These are phyloP conservation scores for Neoaliturus tenellus DNA, from an alignment of 2,888 invertebrate species.

Conservation along the genomic window DNA sequence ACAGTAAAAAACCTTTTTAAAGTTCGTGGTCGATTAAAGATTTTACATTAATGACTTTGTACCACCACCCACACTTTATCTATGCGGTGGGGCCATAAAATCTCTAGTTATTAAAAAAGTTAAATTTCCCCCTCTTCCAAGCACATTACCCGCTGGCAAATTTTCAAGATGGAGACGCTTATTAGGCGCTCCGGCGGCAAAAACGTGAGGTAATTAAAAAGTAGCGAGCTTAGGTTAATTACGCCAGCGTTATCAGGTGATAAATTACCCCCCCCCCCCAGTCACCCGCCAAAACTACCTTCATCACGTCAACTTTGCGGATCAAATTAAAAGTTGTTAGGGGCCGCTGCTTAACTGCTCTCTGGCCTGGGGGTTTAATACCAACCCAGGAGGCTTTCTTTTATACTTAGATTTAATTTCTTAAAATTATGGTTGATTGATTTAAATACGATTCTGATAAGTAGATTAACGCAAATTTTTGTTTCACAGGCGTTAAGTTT, in stretches of 20 bases:
- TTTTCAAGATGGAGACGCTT: constrained; percentile 46
- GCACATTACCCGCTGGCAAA: constrained; percentile 7
- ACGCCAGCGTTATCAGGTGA: constrained; percentile 56
- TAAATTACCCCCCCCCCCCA: constrained; percentile 9
- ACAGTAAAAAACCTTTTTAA: no score
- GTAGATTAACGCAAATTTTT: no score
- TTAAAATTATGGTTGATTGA: no score
- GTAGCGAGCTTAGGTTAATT: constrained; percentile 64
- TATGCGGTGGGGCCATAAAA: no score
- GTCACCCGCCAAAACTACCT: not conserved
- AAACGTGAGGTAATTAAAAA: constrained; percentile 62
- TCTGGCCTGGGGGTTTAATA: not conserved
- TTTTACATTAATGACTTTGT: no score
- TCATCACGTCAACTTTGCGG: constrained; percentile 35
- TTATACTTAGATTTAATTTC: no score
- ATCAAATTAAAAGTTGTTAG: constrained; percentile 24
- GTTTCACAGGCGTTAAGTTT: no score
- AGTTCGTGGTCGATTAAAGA: no score
- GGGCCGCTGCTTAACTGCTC: not conserved
- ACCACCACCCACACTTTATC: no score
- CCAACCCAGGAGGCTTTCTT: not conserved
- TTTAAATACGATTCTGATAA: no score
- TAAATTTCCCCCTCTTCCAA: no score
- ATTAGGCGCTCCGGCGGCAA: constrained; percentile 41
- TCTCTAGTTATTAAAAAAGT: no score